A percentile compares a stretch with the other conserved stretches of the same genome.
These are phyloP conservation scores for Misgurnus mizolepis DNA, from an alignment of 2,113 vertebrate species.

Conservation along the genomic window DNA sequence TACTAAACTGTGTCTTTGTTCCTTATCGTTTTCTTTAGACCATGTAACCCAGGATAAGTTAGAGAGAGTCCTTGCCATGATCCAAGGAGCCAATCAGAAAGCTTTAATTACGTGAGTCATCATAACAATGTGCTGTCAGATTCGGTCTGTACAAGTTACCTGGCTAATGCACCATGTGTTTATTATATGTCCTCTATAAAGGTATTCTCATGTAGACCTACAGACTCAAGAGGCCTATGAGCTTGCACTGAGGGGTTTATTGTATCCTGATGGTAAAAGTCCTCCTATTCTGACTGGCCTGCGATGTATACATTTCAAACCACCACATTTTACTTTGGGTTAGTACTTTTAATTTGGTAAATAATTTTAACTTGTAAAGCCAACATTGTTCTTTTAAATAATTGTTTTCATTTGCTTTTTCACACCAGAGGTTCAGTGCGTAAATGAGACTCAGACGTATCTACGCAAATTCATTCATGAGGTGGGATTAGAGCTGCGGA, in stretches of 20 bases:
- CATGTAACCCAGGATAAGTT: conserved; percentile 89
- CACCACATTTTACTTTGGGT: conserved; percentile 90
- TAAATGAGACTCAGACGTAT: conserved; percentile 91
- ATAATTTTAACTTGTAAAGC: background rate
- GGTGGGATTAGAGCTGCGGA: conserved; percentile 89
- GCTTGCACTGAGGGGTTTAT: conserved; percentile 82
- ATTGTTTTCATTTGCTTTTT: background rate
- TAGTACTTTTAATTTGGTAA: conserved; percentile 36
- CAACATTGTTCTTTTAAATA: background rate
- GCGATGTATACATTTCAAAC: conserved; percentile 80
- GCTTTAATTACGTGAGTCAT: conserved; percentile 82
- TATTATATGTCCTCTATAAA: conserved; percentile 55
- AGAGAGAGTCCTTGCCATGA: conserved; percentile 84
- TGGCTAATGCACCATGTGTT: background rate
- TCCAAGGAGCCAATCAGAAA: conserved; percentile 91
- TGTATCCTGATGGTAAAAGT: conserved; percentile 85
- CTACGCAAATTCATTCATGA: conserved; percentile 88
- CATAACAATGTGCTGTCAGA: background rate
- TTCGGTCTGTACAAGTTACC: background rate
- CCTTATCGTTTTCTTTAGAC: conserved; percentile 67
- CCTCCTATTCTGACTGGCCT: conserved; percentile 83
- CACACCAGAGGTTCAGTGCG: conserved; percentile 84
- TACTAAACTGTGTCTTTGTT: conserved; percentile 6
- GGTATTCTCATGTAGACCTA: conserved; percentile 86
- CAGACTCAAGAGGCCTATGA: conserved; percentile 91